Percentiles rank a stretch among this genome's conserved stretches.
Evolutionary conservation across 2,888 invertebrate genomes (phyloP).

Genomic region (Cantharis nigra): DNA sequence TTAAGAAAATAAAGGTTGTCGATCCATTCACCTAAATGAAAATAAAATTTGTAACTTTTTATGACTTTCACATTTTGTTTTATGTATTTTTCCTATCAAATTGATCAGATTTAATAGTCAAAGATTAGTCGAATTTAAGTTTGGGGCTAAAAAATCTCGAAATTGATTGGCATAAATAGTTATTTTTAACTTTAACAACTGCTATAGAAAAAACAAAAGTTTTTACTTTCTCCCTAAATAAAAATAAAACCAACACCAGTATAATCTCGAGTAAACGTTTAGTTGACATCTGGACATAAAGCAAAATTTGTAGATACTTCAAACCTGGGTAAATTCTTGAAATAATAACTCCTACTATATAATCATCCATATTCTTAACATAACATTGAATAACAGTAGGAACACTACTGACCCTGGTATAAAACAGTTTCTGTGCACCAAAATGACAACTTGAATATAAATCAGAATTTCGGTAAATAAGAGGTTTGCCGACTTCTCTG

Average conservation of each 20-base stretch:
- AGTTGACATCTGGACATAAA: slow-evolving; percentile 15
- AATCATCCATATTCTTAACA: slow-evolving; percentile 44
- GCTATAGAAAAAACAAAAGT: neutral
- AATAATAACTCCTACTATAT: slow-evolving; percentile 47
- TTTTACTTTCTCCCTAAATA: neutral
- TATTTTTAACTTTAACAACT: no score
- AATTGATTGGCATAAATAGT: neutral
- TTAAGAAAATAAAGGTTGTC: no score
- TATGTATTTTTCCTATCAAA: neutral
- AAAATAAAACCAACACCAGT: slow-evolving; percentile 14
- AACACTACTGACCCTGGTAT: slow-evolving; percentile 45
- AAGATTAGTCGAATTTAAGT: no score
- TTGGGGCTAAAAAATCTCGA: neutral
- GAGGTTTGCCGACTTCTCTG: slow-evolving; percentile 40
- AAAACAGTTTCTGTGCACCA: slow-evolving; percentile 41
- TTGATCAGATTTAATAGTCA: neutral
- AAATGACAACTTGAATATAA: slow-evolving; percentile 26
- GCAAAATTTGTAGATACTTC: slow-evolving; percentile 17
- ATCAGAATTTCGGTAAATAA: slow-evolving; percentile 16
- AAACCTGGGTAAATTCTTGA: slow-evolving; percentile 51
- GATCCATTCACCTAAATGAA: no score
- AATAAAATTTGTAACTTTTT: neutral
- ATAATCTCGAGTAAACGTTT: neutral
- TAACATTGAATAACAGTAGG: slow-evolving; percentile 46
- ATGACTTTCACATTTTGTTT: neutral